Conservation (phyloP, 2,113 vertebrate species). For the Drymodes brunneopygia region DNA sequence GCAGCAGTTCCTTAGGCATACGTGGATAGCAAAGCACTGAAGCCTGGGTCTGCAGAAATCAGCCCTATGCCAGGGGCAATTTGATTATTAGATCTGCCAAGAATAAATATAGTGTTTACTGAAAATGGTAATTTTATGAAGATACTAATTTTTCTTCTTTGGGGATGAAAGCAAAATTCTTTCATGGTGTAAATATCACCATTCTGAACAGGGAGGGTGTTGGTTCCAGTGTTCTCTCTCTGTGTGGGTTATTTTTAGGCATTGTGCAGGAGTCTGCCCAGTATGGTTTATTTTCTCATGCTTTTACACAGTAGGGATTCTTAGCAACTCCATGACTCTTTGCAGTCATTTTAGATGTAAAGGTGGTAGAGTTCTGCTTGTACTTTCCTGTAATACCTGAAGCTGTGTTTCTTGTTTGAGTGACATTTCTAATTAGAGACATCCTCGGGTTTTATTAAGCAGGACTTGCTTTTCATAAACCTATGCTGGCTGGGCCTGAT, state of each 20-base stretch:
- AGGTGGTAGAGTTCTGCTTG: neutral
- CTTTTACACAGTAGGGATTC: neutral
- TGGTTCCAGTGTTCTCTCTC: neutral
- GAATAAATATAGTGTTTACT: neutral
- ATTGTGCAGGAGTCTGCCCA: neutral
- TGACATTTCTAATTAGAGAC: neutral
- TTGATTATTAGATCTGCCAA: neutral
- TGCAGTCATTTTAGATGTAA: neutral
- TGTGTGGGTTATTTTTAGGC: neutral
- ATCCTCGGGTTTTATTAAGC: neutral
- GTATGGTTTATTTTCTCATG: neutral
- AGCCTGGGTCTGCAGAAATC: neutral
- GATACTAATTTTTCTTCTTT: neutral
- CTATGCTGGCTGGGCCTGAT: neutral
- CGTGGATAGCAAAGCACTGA: rapidly evolving
- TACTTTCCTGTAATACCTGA: neutral
- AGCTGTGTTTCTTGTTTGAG: neutral
- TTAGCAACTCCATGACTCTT: neutral
- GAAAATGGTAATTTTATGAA: neutral
- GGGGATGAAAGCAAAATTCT: neutral
- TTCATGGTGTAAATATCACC: neutral
- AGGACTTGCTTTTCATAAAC: neutral
- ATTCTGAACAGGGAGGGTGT: neutral
- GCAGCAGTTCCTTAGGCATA: neutral
- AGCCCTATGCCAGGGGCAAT: neutral